Base-by-base conservation (phyloP, 2,797 vertebrate species). In the Sebastiscus tertius region DNA sequence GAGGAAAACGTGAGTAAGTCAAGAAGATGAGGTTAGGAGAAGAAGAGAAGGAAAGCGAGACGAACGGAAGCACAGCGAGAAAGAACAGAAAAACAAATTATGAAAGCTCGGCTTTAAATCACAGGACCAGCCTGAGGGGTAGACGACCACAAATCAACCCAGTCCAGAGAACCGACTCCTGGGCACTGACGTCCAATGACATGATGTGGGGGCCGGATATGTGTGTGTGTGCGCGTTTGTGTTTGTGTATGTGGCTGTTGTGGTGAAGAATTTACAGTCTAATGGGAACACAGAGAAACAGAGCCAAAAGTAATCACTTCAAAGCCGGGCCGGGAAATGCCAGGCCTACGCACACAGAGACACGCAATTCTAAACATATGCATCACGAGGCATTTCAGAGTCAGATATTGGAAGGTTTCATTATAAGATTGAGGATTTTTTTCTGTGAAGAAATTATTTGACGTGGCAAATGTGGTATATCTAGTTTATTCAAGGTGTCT, bases 101-200 rank as follows among this genome's bases (percentile, higher is more conserved):
- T 82, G 34, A 79, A 54, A 84, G 74, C 65, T 58, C 16, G 29
- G 79, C 63, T 86, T 87, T 81, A 81, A 87, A 85, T 86, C 85
- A 83, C 4, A 4, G 36, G 81, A 68, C 8, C 26, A 58, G 81
- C 80, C 81, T 73, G 67, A 85, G 79, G 81, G 75, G 49, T 0
- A 62, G 75, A 85, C 63, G 42, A 79, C 73, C 85, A 89, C 89
- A 90, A 89, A 91, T 92, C 87, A 91, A 80, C 80, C 75, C 64
- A 33, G 61, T 73, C 34, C 36, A 63, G 56, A 83, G 75, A 77
- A 61, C 27, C 0, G 29, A 74, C 62, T 74, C 52, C 67, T 75
- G 60, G 64, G 72, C 63, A 71, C 70, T 83, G 73, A 85, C 2
- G 20, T 82, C 61, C 29, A 8, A 79, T 81, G 79, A 75, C 72